Base-by-base conservation (phyloP, 2,888 invertebrate genomes). In the Acleris emargana region DNA sequence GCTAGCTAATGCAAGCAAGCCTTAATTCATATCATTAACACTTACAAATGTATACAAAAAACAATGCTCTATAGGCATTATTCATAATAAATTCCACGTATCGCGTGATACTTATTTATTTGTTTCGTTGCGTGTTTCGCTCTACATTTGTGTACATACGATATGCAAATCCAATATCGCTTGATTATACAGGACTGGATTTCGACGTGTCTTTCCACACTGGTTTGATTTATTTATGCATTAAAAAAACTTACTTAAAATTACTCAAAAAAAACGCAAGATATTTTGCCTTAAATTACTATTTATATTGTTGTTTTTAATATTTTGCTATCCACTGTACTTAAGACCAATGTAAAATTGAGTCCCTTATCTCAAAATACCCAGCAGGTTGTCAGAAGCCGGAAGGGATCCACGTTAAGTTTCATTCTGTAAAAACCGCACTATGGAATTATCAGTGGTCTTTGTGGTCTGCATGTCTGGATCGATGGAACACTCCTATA, bases 101-200 rank as follows among this genome's bases (percentile, higher is more conserved):
- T 32, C 28, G 58, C 58, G 58, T 58, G 58, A 45, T 20, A 17
- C 9, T 32, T 32, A 32, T 32, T 32, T 7, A 25, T 58, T 47
- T 47, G 28, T 58, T 58, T 18, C 18, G 32, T 58, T 16, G 57
- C 57, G 57, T 58, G 57, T 47, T 13, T 32, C 3, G 25, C 45
- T 25, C 16, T 32, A 18, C 47, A 25, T 17, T 54, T 53, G 50
- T 54, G 17, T 13, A 47, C 57, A 58, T 32, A 49, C n/a, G 6
- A 18, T 49, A 58, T 58, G 58, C 47, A 28, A 47, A 58, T 58
- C 6, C 28, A 47, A 58, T 28, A 28, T 17, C 32, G 16, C 18
- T 20, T 28, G 25, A 47, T 49, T 49, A 58, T 49, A 58, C 47
- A 47, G 32, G 28, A 16, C 53, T 17, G 16, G 13, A 17, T 38